A percentile compares a stretch with the other conserved stretches of the same genome.
Evolutionary conservation across 2,113 vertebrate genomes (phyloP).

Genomic region (Protobothrops flavoviridis): DNA sequence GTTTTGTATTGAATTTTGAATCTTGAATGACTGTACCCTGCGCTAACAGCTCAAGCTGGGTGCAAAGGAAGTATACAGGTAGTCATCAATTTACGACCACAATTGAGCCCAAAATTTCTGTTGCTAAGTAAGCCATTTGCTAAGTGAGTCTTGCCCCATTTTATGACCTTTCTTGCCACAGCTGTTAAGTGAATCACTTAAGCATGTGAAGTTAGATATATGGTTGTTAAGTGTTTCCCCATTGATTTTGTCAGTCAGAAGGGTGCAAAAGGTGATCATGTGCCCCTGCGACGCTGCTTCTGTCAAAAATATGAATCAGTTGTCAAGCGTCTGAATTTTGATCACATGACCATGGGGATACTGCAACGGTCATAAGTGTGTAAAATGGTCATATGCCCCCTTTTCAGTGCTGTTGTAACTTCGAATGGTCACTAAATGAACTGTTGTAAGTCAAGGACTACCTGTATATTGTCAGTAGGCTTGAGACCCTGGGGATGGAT

Average conservation of each 20-base stretch:
- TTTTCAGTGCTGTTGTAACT: not conserved
- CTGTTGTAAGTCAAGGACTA: not conserved
- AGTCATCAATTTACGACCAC: not conserved
- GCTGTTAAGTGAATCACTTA: too few species aligned
- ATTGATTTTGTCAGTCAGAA: not conserved
- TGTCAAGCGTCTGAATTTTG: not conserved
- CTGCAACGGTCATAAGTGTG: not conserved
- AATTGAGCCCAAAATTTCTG: not conserved
- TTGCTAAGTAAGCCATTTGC: not conserved
- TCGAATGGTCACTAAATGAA: not conserved
- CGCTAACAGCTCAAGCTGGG: not conserved
- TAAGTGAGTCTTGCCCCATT: not conserved
- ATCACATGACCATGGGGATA: not conserved
- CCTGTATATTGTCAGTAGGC: not conserved
- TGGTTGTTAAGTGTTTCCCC: not conserved
- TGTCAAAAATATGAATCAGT: not conserved
- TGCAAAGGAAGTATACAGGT: not conserved
- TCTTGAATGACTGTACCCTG: not conserved
- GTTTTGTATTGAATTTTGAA: not conserved
- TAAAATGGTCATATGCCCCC: not conserved
- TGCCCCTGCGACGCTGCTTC: not conserved
- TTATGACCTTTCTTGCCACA: not conserved
- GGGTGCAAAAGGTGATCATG: not conserved
- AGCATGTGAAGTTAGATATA: too few species aligned
- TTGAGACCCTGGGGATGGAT: not conserved